phyloP scores from a whole-genome alignment of 2,888 invertebrate genomes.

The Hirtodrosophila confusa region DNA sequence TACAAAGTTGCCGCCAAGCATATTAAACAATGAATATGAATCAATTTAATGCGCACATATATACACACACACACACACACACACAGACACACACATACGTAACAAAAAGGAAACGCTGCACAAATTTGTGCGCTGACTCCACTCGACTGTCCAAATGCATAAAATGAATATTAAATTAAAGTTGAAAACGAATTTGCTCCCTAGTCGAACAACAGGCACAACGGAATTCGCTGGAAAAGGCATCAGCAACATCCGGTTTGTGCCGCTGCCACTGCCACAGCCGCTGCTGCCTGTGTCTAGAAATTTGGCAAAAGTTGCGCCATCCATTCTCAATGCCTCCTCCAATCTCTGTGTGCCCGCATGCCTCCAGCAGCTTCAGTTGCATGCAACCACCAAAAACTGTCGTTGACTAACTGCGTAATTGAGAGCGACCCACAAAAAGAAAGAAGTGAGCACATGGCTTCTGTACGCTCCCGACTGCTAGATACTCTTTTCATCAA shows the following conservation, averaged over 20 bases:
- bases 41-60: constrained; percentile 70
- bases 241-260: constrained; percentile 65
- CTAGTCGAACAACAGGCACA: constrained; percentile 32
- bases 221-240: constrained; percentile 75
- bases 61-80: constrained; percentile 19
- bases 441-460: too few relatives aligned
- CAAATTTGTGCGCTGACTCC: constrained; percentile 65
- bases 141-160: constrained; percentile 68
- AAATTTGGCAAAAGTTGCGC: constrained; percentile 52
- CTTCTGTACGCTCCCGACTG: too few relatives aligned
- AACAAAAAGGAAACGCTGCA: constrained; percentile 71
- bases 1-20: constrained; percentile 68
- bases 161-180: constrained; percentile 78
- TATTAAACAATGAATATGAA: constrained; percentile 81
- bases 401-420: constrained; percentile 58
- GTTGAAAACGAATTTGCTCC: constrained; percentile 75
- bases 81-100: constrained; percentile 33
- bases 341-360: constrained; percentile 46
- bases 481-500: too few relatives aligned
- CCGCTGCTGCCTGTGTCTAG: constrained; percentile 8
- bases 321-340: constrained; percentile 30
- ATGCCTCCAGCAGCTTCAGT: constrained; percentile 38
- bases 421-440: constrained; percentile 43
- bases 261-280: constrained; percentile 3
- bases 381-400: constrained; percentile 49